Evolutionary conservation across 1,140 invertebrate species (phyloP).

Genomic region (Metaphire vulgaris): DNA sequence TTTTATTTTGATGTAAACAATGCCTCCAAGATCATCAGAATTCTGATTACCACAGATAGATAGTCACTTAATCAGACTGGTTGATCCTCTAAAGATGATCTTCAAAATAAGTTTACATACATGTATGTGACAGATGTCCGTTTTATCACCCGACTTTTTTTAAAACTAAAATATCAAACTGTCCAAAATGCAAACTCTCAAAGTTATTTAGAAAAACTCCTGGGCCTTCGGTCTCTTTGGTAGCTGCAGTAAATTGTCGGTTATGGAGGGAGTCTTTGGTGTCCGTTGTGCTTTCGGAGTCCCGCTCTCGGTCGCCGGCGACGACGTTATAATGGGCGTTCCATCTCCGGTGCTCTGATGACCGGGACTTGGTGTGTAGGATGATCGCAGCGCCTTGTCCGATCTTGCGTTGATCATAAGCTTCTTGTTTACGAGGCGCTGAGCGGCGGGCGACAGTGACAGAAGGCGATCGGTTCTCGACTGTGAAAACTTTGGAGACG

Average conservation of each 20-base stretch:
- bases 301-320: neutral
- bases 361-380: neutral
- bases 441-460: slow-evolving; percentile 89
- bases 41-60: too few relatives aligned
- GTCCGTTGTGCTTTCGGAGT: neutral
- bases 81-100: too few relatives aligned
- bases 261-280: neutral
- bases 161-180: neutral
- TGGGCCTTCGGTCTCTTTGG: neutral
- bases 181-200: neutral
- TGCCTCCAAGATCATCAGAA: too few relatives aligned
- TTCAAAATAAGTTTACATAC: too few relatives aligned
- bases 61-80: too few relatives aligned
- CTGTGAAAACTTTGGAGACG: slow-evolving; percentile 36
- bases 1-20: too few relatives aligned
- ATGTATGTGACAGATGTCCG: too few relatives aligned
- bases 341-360: neutral
- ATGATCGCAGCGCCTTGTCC: neutral
- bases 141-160: too few relatives aligned
- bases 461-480: slow-evolving; percentile 63
- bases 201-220: neutral
- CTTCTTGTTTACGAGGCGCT: slow-evolving; percentile 65
- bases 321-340: neutral
- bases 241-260: neutral
- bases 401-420: slow-evolving; percentile 44